Percentiles rank a stretch among this genome's conserved stretches.
Evolutionary conservation across 2,888 invertebrate species (phyloP).

Genomic region (Torymus texanus): DNA sequence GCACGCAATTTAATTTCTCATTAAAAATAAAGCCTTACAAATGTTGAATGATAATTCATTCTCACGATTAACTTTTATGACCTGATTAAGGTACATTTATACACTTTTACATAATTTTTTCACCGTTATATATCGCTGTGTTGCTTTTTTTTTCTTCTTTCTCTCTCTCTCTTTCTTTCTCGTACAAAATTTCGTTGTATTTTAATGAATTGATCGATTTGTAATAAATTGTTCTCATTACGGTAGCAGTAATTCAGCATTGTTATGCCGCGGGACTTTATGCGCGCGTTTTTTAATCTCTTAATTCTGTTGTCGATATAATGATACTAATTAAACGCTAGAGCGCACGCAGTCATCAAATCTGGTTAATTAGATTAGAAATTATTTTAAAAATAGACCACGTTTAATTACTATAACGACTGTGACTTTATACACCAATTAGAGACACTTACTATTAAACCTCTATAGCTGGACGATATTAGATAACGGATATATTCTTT

Average conservation of each 20-base stretch:
- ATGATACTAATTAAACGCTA: too few relatives aligned
- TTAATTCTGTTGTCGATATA: background rate
- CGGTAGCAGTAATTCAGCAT: too few relatives aligned
- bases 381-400: background rate
- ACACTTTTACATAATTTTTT: background rate
- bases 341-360: too few relatives aligned
- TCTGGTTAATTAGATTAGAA: background rate
- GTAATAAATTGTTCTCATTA: background rate
- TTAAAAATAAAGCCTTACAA: background rate
- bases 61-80: conserved; percentile 28
- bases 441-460: conserved; percentile 4
- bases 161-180: background rate
- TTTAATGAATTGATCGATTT: conserved; percentile 2
- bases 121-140: background rate
- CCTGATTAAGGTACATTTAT: background rate
- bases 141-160: too few relatives aligned
- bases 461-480: conserved; percentile 11
- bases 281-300: background rate
- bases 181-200: conserved; percentile 11
- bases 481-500: background rate
- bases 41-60: background rate
- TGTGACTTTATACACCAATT: background rate
- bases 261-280: too few relatives aligned
- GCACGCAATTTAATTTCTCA: conserved; percentile 2
- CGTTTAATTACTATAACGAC: background rate